Conservation (phyloP, 2,888 invertebrate genomes). For the Pterostichus niger region DNA sequence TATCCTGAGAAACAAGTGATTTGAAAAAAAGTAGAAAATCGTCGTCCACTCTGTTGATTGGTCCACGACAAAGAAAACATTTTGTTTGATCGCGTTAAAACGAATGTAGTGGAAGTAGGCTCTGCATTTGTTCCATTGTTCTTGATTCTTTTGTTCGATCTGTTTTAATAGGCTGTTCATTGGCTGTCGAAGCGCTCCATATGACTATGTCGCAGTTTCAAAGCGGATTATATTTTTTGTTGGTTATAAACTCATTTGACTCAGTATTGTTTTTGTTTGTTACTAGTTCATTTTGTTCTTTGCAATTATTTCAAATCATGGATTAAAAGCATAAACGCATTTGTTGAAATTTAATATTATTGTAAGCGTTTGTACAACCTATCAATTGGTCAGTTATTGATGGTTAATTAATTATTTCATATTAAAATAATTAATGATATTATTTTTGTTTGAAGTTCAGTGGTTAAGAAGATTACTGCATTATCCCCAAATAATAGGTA, state of each 20-base stretch:
- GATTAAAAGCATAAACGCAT: not conserved
- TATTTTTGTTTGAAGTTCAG: too few species aligned
- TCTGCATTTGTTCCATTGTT: constrained; percentile 40
- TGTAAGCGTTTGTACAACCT: too few species aligned
- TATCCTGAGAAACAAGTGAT: constrained; percentile 4
- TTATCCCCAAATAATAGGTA: too few species aligned
- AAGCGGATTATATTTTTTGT: constrained; percentile 6
- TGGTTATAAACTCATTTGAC: not conserved
- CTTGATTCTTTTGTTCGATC: constrained; percentile 37
- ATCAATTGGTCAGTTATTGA: too few species aligned
- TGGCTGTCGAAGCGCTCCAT: not conserved
- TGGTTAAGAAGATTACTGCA: too few species aligned
- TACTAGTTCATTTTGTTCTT: not conserved
- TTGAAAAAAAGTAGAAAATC: constrained; percentile 11
- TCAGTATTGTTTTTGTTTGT: not conserved
- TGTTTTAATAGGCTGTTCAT: constrained; percentile 41
- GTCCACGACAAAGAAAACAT: constrained; percentile 42
- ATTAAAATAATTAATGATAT: too few species aligned
- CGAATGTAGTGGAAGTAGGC: constrained; percentile 52
- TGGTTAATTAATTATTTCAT: too few species aligned
- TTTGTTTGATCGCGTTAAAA: constrained; percentile 44
- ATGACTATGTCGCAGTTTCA: not conserved
- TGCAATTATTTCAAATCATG: not conserved
- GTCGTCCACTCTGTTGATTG: constrained; percentile 38
- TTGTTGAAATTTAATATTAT: too few species aligned